Evolutionary conservation across 1,140 invertebrate species (phyloP).

Genomic region (Dendrolimus punctatus): DNA sequence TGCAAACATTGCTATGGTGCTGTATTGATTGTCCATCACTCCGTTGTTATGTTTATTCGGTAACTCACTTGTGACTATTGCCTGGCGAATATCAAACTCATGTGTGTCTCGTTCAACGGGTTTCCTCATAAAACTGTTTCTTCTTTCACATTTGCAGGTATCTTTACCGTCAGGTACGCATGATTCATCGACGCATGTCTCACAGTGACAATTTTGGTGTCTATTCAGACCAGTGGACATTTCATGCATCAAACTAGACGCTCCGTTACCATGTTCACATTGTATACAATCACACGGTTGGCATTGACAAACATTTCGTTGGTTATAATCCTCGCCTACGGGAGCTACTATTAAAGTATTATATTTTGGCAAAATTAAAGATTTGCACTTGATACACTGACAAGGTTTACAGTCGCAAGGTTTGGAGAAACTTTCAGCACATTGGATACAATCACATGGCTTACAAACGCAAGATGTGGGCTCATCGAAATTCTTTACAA

Average conservation of each 20-base stretch:
- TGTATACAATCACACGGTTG: slow-evolving; percentile 38
- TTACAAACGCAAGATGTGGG: slow-evolving; percentile 23
- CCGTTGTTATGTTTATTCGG: not conserved
- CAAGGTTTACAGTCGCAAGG: slow-evolving; percentile 30
- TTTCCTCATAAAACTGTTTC: slow-evolving; percentile 24
- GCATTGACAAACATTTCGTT: slow-evolving; percentile 25
- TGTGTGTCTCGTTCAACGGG: slow-evolving; percentile 20
- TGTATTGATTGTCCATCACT: not conserved
- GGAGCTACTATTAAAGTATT: slow-evolving; percentile 22
- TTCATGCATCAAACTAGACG: slow-evolving; percentile 22
- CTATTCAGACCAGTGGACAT: slow-evolving; percentile 22
- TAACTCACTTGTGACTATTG: slow-evolving; percentile 4
- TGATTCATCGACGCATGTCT: slow-evolving; percentile 21
- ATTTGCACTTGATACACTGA: slow-evolving; percentile 29
- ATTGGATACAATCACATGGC: slow-evolving; percentile 31
- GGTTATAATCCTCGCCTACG: slow-evolving; percentile 12
- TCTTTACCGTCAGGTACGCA: slow-evolving; percentile 18
- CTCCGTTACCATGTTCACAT: slow-evolving; percentile 22
- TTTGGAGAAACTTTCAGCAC: slow-evolving; percentile 15
- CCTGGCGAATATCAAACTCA: slow-evolving; percentile 32
- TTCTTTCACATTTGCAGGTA: slow-evolving; percentile 26
- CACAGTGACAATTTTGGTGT: slow-evolving; percentile 24
- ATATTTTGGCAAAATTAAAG: not conserved
- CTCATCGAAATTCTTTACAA: slow-evolving; percentile 14
- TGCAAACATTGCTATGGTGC: slow-evolving; percentile 18